These are phyloP conservation scores for Argya squamiceps DNA, from an alignment of 2,797 vertebrate genomes.

Conservation along the genomic window DNA sequence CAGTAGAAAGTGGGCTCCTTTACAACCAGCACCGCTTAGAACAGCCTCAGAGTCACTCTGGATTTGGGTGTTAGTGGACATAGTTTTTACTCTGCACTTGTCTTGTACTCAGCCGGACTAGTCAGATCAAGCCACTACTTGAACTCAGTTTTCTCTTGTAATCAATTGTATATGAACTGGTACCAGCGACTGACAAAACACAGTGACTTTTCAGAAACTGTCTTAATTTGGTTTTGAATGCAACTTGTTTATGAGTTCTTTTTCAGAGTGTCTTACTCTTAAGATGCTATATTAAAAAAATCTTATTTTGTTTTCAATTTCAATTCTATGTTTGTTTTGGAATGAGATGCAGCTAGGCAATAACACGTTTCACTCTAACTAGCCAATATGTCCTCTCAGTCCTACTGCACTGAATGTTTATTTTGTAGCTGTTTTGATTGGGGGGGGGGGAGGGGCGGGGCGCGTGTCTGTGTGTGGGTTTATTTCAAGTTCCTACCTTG, in stretches of 20 bases:
- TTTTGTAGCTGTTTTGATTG: background rate
- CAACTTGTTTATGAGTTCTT: background rate
- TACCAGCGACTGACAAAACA: background rate
- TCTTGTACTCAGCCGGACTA: background rate
- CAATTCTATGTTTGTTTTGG: background rate
- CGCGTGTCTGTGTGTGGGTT: fast-evolving
- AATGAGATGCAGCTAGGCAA: background rate
- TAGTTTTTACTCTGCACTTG: background rate
- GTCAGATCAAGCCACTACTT: background rate
- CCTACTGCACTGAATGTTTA: fast-evolving
- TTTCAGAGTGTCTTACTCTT: background rate
- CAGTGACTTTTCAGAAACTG: background rate
- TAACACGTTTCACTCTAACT: background rate
- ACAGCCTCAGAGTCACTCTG: background rate
- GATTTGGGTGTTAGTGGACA: background rate
- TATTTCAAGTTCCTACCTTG: background rate
- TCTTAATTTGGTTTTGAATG: background rate
- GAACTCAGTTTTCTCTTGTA: background rate
- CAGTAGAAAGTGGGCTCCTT: background rate
- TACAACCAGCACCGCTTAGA: background rate
- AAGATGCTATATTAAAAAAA: background rate
- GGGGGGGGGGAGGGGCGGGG: fast-evolving
- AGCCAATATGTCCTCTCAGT: background rate
- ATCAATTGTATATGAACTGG: background rate
- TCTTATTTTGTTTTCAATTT: background rate